Evolutionary conservation across 2,888 invertebrate species (phyloP).

Genomic region (Microplitis deprimator): DNA sequence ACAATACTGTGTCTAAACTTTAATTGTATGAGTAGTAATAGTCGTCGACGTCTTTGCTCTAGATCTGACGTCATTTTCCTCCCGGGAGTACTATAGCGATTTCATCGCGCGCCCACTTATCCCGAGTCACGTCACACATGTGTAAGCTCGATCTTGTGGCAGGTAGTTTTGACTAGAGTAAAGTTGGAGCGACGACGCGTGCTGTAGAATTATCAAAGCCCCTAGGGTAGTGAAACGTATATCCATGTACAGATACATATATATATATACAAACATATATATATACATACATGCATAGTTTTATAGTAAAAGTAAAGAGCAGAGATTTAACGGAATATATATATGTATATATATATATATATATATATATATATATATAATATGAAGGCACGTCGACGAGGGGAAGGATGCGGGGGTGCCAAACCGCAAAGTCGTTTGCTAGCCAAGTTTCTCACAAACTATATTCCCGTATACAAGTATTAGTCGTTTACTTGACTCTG

Average conservation of each 20-base stretch:
- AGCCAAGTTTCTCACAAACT: conserved; percentile 36
- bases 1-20: too few relatives aligned
- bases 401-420: conserved; percentile 29
- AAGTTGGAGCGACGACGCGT: conserved; percentile 41
- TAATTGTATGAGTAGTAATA: neutral
- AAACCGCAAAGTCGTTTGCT: conserved; percentile 45
- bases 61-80: neutral
- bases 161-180: conserved; percentile 17
- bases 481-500: conserved; percentile 21
- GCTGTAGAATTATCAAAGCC: conserved; percentile 41
- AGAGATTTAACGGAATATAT: neutral
- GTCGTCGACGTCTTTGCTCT: neutral
- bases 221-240: conserved; percentile 23
- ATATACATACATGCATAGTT: neutral
- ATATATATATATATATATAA: too few relatives aligned
- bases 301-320: conserved; percentile 15
- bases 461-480: conserved; percentile 21
- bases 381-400: neutral
- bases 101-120: conserved; percentile 11
- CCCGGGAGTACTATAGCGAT: neutral
- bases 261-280: conserved; percentile 4
- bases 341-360: too few relatives aligned
- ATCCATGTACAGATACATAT: conserved; percentile 1
- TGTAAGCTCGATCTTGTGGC: conserved; percentile 26
- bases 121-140: conserved; percentile 34